A percentile compares a stretch with the other conserved stretches of the same genome.
Conservation (phyloP, 2,797 vertebrate species). For the Coccyzus lansbergi region DNA sequence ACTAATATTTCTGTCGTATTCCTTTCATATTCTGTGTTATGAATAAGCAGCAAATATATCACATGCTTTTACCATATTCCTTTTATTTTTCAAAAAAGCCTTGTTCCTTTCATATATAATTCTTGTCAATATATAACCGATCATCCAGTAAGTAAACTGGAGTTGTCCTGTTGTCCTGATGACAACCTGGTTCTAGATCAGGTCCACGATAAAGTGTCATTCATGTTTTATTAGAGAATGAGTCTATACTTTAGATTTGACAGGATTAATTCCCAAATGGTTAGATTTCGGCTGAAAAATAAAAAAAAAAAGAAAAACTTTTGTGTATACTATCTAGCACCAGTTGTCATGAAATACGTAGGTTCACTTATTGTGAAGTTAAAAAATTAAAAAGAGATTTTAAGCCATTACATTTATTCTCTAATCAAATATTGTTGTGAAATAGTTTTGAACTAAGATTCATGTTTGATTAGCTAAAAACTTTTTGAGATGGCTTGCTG, state of each 20-base stretch:
- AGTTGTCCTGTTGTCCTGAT: neutral
- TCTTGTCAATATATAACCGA: neutral
- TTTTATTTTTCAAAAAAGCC: neutral
- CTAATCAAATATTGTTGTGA: neutral
- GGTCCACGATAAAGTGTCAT: neutral
- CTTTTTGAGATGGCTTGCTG: neutral
- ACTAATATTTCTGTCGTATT: neutral
- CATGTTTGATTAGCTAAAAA: neutral
- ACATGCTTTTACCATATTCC: neutral
- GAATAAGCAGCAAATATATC: neutral
- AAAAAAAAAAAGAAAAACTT: neutral
- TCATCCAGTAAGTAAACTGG: neutral
- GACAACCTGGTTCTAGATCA: neutral
- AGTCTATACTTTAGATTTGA: neutral
- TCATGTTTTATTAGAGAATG: neutral
- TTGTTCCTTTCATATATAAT: neutral
- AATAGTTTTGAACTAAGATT: neutral
- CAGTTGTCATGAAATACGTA: neutral
- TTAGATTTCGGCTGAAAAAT: neutral
- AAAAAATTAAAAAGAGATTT: neutral
- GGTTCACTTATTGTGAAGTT: neutral
- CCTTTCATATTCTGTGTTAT: neutral
- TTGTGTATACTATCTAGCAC: neutral
- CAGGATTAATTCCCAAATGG: neutral
- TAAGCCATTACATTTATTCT: neutral